phyloP scores from a whole-genome alignment of 2,113 vertebrate genomes.

The Spilogale gracilis region DNA sequence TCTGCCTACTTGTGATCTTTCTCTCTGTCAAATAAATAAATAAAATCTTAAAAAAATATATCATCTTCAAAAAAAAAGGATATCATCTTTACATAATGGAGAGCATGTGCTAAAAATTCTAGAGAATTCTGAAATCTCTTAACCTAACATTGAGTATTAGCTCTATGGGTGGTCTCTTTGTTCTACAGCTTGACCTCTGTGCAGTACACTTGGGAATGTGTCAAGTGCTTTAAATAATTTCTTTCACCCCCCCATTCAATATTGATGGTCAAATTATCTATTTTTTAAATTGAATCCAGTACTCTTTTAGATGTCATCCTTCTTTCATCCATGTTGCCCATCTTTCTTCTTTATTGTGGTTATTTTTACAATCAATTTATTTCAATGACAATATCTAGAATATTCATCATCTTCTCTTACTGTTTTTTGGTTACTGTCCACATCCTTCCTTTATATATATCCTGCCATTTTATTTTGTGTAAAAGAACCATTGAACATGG shows the following conservation, averaged over 20 bases:
- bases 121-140: background rate
- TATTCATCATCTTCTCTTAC: background rate
- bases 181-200: background rate
- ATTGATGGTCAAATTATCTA: background rate
- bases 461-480: background rate
- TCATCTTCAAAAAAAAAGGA: too few relatives aligned
- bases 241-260: background rate
- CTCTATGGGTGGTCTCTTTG: background rate
- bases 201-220: too few relatives aligned
- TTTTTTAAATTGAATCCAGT: background rate
- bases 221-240: background rate
- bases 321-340: background rate
- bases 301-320: background rate
- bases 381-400: background rate
- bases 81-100: background rate
- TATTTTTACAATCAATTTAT: background rate
- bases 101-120: background rate
- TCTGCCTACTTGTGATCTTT: too few relatives aligned
- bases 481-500: background rate
- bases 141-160: background rate
- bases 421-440: background rate
- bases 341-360: background rate
- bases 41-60: too few relatives aligned
- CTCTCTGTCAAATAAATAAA: too few relatives aligned
- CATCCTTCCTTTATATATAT: background rate